Base-by-base conservation (phyloP, 1,140 invertebrate species). In the Dreissena polymorpha region DNA sequence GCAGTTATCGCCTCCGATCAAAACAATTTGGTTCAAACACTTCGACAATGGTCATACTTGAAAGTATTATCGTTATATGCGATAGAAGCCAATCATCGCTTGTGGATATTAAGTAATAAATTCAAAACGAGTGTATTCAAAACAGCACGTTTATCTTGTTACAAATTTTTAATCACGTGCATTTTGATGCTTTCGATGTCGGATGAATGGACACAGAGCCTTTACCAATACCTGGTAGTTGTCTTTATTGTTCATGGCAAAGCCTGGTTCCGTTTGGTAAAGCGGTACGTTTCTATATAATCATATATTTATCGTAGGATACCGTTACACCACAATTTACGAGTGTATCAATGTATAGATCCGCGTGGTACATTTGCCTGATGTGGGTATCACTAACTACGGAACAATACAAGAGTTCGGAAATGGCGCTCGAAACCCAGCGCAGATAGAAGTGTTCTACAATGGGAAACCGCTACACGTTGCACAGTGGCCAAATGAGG, bases 401-500 rank as follows among this genome's bases (percentile, higher is more conserved):
- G 86, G 86, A 1, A 69, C 55, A 6, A 63, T 87, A 10, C 51
- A 29, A 0, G 27, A 25, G 8, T 87, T 67, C 69, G 86, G 86
- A 10, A 18, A 16, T n/a, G 72, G 70, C 53, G 13, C n/a, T 16
- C 23, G 14, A 49, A 21, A 60, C 14, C 74, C 49, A 29, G 63
- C 83, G 23, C 78, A 81, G 21, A 49, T 87, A 23, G 86, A 87
- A 73, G 0, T 87, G 10, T 87, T 84, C 74, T 83, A 76, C 65
- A 87, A 87, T 60, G 84, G 86, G 8, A 53, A 70, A 27, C 81
- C 86, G 0, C 23, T 82, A 8, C 63, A 60, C 0, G 50, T 87
- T n/a, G 84, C 86, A 6, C 57, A 69, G 57, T 87, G 79, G 77
- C 86, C 86, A 2, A 82, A 87, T 49, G 51, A 86, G n/a, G 86